A percentile compares a stretch with the other conserved stretches of the same genome.
phyloP scores from a whole-genome alignment of 2,888 invertebrate species.

The Girardia tigrina region DNA sequence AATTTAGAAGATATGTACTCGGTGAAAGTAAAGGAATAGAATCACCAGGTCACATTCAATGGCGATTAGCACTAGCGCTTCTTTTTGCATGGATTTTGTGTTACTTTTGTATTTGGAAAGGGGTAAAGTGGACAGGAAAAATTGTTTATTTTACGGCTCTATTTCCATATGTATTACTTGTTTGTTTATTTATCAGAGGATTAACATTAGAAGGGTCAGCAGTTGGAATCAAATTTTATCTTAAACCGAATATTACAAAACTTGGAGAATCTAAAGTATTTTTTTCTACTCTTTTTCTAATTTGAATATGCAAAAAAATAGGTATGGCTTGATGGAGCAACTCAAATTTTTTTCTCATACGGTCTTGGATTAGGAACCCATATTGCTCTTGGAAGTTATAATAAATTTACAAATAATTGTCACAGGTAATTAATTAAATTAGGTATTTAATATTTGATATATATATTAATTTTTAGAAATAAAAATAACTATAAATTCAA shows the following conservation, averaged over 20 bases:
- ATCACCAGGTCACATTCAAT: constrained; percentile 68
- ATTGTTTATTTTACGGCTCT: constrained; percentile 50
- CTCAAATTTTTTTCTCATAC: constrained; percentile 97
- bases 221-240: constrained; percentile 35
- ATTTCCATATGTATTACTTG: constrained; percentile 36
- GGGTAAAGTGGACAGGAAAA: constrained; percentile 95
- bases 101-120: constrained; percentile 97
- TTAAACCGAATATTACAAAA: constrained; percentile 36
- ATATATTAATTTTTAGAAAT: no score
- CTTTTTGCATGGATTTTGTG: constrained; percentile 83
- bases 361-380: constrained; percentile 86
- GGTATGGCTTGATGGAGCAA: constrained; percentile 98
- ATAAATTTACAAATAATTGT: constrained; percentile 90
- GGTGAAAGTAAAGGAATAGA: constrained; percentile 88
- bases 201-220: constrained; percentile 34
- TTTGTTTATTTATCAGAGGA: constrained; percentile 35
- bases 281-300: background rate
- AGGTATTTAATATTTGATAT: no score
- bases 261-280: constrained; percentile 34
- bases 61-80: constrained; percentile 81
- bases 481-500: no score
- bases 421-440: no score
- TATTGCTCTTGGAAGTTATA: constrained; percentile 90
- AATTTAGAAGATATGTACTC: constrained; percentile 71
- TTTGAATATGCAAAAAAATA: constrained; percentile 37